phyloP scores from a whole-genome alignment of 53 echinoderm and acorn worm species.

The Crossaster papposus region DNA sequence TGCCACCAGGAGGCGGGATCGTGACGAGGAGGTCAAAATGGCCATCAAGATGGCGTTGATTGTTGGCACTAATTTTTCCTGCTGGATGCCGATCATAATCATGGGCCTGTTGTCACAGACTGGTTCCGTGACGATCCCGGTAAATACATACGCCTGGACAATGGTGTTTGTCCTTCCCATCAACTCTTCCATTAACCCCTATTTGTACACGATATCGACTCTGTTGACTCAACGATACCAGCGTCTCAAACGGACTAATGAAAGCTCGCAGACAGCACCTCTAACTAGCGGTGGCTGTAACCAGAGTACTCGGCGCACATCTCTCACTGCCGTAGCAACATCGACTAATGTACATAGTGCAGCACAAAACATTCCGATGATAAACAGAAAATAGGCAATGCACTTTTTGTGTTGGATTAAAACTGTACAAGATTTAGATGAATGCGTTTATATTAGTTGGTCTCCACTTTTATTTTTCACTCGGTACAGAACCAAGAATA shows the following conservation, averaged over 20 bases:
- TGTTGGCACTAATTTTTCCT: conserved; percentile 72
- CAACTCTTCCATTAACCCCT: conserved; percentile 75
- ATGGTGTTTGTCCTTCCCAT: conserved; percentile 75
- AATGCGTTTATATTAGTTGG: too few species aligned
- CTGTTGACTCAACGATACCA: conserved; percentile 11
- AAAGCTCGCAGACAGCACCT: conserved; percentile 2
- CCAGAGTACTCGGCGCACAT: neutral
- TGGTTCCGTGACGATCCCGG: conserved; percentile 62
- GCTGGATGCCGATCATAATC: conserved; percentile 83
- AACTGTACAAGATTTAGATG: too few species aligned
- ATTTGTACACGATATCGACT: conserved; percentile 72
- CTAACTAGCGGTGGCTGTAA: neutral
- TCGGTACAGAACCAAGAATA: too few species aligned
- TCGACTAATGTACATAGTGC: conserved; percentile 9
- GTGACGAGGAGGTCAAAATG: conserved; percentile 59
- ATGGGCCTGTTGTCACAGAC: conserved; percentile 74
- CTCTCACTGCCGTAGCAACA: neutral
- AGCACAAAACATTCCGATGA: conserved; percentile 28
- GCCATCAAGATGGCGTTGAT: conserved; percentile 72
- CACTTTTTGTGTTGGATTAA: too few species aligned
- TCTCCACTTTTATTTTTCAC: too few species aligned
- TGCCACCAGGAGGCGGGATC: conserved; percentile 23
- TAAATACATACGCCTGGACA: conserved; percentile 70
- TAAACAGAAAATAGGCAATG: neutral
- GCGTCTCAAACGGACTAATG: neutral